Evolutionary conservation across 2,888 invertebrate genomes (phyloP).

Genomic region (Deroplatys truncata): DNA sequence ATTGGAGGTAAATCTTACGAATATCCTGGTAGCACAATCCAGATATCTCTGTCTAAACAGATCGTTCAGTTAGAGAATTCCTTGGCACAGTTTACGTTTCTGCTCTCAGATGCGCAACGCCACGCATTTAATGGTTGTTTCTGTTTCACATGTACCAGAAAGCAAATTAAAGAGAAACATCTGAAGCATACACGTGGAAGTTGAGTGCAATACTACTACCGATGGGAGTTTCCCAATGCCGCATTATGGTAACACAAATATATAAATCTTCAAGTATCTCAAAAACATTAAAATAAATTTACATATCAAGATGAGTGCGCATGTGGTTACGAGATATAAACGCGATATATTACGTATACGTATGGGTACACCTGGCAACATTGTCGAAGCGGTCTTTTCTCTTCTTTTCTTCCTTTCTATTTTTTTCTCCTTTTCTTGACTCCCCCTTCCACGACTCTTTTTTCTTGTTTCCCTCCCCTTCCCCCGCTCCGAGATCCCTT

Average conservation of each 20-base stretch:
- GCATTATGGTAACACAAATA: neutral
- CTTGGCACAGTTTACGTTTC: neutral
- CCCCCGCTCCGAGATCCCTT: slow-evolving; percentile 16
- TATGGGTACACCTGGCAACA: slow-evolving; percentile 26
- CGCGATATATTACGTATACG: neutral
- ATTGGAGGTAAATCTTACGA: too few species aligned
- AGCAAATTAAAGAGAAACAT: neutral
- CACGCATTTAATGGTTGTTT: neutral
- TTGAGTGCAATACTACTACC: neutral
- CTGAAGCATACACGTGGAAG: neutral
- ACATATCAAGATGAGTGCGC: neutral
- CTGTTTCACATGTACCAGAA: neutral
- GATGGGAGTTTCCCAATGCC: too few species aligned
- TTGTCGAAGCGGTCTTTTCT: slow-evolving; percentile 27
- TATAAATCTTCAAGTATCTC: neutral
- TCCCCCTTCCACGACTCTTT: neutral
- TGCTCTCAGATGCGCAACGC: neutral
- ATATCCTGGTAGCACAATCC: too few species aligned
- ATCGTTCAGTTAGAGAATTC: too few species aligned
- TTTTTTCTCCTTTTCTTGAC: slow-evolving; percentile 17
- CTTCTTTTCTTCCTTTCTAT: slow-evolving; percentile 19
- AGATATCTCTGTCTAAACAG: too few species aligned
- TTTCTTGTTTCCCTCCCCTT: slow-evolving; percentile 12
- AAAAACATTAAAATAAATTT: neutral
- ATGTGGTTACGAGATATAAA: neutral